Percentiles rank a stretch among this genome's conserved stretches.
phyloP scores from a whole-genome alignment of 64 coral and sea anemone species.

The Pocillopora damicornis region DNA sequence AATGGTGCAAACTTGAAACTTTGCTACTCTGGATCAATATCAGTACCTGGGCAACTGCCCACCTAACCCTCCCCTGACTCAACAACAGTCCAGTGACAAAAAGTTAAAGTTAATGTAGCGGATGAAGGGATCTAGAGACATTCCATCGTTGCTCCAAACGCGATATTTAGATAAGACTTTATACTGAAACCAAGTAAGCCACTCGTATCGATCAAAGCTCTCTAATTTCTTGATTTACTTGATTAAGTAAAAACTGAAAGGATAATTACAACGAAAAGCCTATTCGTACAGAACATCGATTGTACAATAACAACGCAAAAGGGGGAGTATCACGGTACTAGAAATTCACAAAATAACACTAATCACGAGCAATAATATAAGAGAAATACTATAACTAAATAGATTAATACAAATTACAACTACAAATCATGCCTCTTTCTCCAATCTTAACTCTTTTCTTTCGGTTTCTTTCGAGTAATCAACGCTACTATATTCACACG shows the following conservation, averaged over 20 bases:
- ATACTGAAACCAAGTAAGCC: constrained; percentile 20
- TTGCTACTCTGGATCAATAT: no score
- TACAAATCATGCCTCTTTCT: neutral
- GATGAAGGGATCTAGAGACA: constrained; percentile 2
- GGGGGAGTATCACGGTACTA: constrained; percentile 5
- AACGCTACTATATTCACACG: constrained; percentile 12
- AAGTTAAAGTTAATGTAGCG: neutral
- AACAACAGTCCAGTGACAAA: no score
- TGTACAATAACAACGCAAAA: constrained; percentile 14
- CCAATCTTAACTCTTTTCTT: constrained; percentile 17
- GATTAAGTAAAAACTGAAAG: constrained; percentile 4
- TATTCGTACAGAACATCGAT: constrained; percentile 16
- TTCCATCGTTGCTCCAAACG: constrained; percentile 14
- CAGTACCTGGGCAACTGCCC: no score
- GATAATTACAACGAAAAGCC: constrained; percentile 5
- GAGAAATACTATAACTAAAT: no score
- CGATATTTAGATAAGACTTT: neutral
- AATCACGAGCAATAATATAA: neutral
- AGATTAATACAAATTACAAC: neutral
- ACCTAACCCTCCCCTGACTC: no score
- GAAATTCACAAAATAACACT: constrained; percentile 8
- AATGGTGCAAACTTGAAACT: no score
- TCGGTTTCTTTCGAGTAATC: constrained; percentile 12
- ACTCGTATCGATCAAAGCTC: constrained; percentile 22
- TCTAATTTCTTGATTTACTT: constrained; percentile 2